Evolutionary conservation across 2,113 vertebrate species (phyloP), one percentile per base, ranked within the genome.

Genomic region (Chaetura pelagica): DNA sequence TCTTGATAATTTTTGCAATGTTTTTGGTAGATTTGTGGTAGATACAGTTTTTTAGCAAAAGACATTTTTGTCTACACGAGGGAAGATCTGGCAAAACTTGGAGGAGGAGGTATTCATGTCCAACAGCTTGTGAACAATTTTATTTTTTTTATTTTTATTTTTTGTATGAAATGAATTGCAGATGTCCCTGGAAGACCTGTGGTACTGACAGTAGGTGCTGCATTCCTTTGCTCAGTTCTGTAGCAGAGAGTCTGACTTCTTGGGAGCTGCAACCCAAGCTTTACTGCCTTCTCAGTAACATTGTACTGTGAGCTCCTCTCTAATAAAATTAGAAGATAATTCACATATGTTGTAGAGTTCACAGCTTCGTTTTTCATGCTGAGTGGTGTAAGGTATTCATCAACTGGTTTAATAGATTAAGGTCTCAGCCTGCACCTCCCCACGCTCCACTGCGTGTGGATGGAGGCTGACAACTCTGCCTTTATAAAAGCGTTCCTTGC

Each of bases 381-480:
- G 79, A 66, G 46, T 32, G 12, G 58, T 84, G 54, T 63, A 93
- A 90, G 61, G 57, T 68, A 59, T 88, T 91, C 86, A 93, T 81
- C 49, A 49, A 54, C 63, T 34, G 30, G 24, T 84, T 94, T 93
- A 87, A 84, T 35, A 21, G 91, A 84, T 90, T 30, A 92, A 92
- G 52, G 64, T 90, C 80, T 87, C 80, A 93, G 96, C 84, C 85
- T 90, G 94, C 69, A 78, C 52, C 92, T 84, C 96, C 88, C 80
- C 73, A 68, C 80, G 44, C 83, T 90, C 17, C 0, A 1, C 93
- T 89, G 64, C 0, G 1, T 95, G 84, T 84, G 77, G 80, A 96
- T 84, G 91, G 80, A 96, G 92, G 88, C 94, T 96, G 96, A 96
- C 96, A 92, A 46, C 92, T 90, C 92, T 79, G 93, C 76, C 86